Evolutionary conservation across 2,113 vertebrate species (phyloP), one percentile per base, ranked within the genome.

Genomic region (Paralichthys olivaceus): DNA sequence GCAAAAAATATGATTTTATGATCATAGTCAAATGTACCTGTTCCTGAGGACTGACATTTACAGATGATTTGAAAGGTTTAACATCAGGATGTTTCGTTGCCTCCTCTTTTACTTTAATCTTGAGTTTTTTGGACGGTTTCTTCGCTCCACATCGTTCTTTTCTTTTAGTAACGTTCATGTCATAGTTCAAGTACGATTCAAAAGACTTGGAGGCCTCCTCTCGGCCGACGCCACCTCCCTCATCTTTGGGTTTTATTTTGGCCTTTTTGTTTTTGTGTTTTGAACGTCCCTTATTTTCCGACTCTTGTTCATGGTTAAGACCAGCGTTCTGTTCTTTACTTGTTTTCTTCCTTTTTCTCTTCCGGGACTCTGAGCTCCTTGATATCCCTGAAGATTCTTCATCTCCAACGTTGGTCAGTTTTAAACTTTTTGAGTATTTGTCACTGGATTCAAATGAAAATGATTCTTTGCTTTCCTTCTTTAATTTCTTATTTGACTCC

Each of bases 111-210:
- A 2, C 47, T 0, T 22, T 28, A 26, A 2, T 72, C 64, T 90
- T 93, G 29, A 23, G 12, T 25, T 76, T 87, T 58, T 89, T 93
- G 2, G 51, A 4, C 3, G 0, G 4, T 71, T 87, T 92, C 25
- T 90, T 93, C 15, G 7, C 28, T 34, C 64, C 72, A n/a, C 76
- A 87, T 53, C 77, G 89, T 79, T 94, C 94, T 61, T 87, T 94
- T 81, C 86, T 94, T 73, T 88, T 93, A 7, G 77, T 69, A 75
- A 73, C 25, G 32, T 89, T 85, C 29, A 74, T 12, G 40, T 96
- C 95, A 74, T 96, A 97, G 89, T 88, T 96, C 72, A 96, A 88
- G 20, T 72, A 97, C 0, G 95, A 95, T 83, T 97, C 96, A 88
- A 98, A 98, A 58, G 96, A 96, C 94, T 95, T 94, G n/a, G 89